These are phyloP conservation scores for Phyllostomus hastatus DNA, from an alignment of 2,113 vertebrate genomes.

Conservation along the genomic window DNA sequence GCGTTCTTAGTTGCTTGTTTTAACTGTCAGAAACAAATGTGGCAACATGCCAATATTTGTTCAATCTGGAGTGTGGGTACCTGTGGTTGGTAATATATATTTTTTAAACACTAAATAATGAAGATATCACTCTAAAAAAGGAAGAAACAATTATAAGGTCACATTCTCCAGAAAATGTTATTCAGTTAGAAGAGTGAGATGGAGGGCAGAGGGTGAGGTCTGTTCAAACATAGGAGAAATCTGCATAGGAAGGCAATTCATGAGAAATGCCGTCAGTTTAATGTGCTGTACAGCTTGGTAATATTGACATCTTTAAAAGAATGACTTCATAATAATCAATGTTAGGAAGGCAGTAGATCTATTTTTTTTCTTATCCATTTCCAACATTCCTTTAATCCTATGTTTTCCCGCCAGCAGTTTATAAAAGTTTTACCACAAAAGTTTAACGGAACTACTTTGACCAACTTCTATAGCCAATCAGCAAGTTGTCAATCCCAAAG, in stretches of 20 bases:
- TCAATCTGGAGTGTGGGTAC: background rate
- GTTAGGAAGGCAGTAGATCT: background rate
- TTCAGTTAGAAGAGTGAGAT: background rate
- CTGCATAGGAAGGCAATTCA: background rate
- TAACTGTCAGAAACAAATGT: background rate
- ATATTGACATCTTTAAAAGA: background rate
- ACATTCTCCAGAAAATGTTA: background rate
- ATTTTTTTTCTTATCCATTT: background rate
- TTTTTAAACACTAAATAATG: background rate
- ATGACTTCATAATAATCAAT: background rate
- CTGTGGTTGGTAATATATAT: background rate
- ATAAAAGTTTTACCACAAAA: background rate
- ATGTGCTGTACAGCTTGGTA: background rate
- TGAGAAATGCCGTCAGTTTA: background rate
- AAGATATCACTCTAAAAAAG: background rate
- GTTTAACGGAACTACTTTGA: background rate
- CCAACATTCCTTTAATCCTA: background rate
- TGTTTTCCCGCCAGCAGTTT: background rate
- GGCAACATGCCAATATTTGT: background rate
- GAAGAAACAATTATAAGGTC: background rate
- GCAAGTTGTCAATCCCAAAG: background rate
- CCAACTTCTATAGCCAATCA: background rate
- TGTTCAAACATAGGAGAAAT: background rate
- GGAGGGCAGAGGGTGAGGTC: background rate
- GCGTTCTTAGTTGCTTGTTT: background rate